These are phyloP conservation scores for Ashinkailepas kermadecensis DNA, from an alignment of 2,888 invertebrate genomes.

Conservation along the genomic window DNA sequence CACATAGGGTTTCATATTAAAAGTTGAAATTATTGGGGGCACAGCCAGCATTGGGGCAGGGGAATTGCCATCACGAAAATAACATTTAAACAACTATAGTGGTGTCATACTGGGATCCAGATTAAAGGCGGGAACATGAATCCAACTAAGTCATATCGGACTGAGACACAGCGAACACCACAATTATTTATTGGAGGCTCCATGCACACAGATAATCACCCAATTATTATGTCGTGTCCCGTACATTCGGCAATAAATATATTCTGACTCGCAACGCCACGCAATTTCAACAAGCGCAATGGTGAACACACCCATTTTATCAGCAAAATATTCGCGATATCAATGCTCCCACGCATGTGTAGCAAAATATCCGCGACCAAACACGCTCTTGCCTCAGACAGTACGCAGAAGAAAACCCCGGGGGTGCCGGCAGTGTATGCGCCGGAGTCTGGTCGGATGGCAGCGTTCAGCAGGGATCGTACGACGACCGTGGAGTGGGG, in stretches of 20 bases:
- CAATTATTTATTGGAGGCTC: too few relatives aligned
- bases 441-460: not conserved
- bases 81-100: too few relatives aligned
- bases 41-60: too few relatives aligned
- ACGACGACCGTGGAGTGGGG: not conserved
- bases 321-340: not conserved
- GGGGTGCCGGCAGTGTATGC: not conserved
- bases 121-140: too few relatives aligned
- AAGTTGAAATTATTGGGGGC: too few relatives aligned
- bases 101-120: too few relatives aligned
- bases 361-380: not conserved
- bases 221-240: not conserved
- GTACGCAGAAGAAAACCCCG: not conserved
- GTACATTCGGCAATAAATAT: constrained; percentile 7
- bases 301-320: not conserved
- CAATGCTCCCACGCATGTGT: not conserved
- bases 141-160: too few relatives aligned
- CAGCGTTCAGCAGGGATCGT: not conserved
- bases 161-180: too few relatives aligned
- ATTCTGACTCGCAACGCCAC: not conserved
- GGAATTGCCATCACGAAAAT: too few relatives aligned
- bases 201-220: too few relatives aligned
- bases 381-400: not conserved
- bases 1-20: too few relatives aligned
- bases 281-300: constrained; percentile 10